These are phyloP conservation scores for Acinonyx jubatus DNA, from an alignment of 2,113 vertebrate species.

Conservation along the genomic window DNA sequence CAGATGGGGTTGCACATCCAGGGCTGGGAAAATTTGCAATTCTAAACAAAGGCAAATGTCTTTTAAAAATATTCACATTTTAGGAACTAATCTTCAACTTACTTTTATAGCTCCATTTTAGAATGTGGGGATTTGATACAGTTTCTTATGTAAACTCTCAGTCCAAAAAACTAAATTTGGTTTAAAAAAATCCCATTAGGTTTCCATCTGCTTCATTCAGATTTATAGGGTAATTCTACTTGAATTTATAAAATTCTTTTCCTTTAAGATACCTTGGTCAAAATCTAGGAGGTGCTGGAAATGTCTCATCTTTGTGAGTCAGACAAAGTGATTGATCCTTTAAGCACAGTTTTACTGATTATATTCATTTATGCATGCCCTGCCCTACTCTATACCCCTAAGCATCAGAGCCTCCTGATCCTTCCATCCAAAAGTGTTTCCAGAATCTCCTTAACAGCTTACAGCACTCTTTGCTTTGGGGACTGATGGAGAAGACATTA, in stretches of 20 bases:
- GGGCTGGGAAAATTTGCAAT: constrained; percentile 9
- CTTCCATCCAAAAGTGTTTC: constrained; percentile 67
- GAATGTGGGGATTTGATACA: neutral
- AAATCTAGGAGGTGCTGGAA: constrained; percentile 45
- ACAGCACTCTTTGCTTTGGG: constrained; percentile 34
- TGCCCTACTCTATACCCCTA: constrained; percentile 36
- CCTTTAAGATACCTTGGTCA: constrained; percentile 24
- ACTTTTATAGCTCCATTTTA: constrained; percentile 41
- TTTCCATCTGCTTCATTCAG: constrained; percentile 63
- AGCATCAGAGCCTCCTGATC: constrained; percentile 38
- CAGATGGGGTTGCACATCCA: neutral
- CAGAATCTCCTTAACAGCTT: constrained; percentile 68
- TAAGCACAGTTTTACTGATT: constrained; percentile 56
- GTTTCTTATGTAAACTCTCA: neutral
- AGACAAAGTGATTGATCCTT: constrained; percentile 69
- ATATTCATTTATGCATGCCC: constrained; percentile 76
- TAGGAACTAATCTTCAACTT: constrained; percentile 19
- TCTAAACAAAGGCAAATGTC: constrained; percentile 35
- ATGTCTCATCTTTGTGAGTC: constrained; percentile 46
- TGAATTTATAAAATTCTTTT: constrained; percentile 53
- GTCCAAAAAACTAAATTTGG: neutral
- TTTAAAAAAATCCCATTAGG: neutral
- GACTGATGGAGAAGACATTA: constrained; percentile 28
- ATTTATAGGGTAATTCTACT: constrained; percentile 62
- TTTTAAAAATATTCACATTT: constrained; percentile 43